These are phyloP conservation scores for Polypterus senegalus DNA, from an alignment of 2,113 vertebrate species.

Conservation along the genomic window DNA sequence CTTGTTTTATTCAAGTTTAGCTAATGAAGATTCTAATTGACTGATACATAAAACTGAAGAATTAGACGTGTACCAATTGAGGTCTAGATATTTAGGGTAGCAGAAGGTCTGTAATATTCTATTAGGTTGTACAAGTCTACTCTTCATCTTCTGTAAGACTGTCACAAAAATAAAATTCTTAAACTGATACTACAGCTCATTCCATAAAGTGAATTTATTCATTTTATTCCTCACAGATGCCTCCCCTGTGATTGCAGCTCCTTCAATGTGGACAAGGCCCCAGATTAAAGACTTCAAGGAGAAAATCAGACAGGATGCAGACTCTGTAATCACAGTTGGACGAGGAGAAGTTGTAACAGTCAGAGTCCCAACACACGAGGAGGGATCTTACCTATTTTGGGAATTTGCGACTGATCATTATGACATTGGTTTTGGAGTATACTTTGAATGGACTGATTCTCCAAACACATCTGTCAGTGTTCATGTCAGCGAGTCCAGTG, in stretches of 20 bases:
- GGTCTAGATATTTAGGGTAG: too few relatives aligned
- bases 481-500: conserved; percentile 95
- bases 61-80: too few relatives aligned
- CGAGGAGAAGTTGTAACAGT: conserved; percentile 96
- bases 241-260: conserved; percentile 82
- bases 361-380: conserved; percentile 89
- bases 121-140: too few relatives aligned
- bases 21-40: too few relatives aligned
- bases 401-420: conserved; percentile 98
- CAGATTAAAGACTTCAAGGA: conserved; percentile 98
- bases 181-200: too few relatives aligned
- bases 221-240: conserved; percentile 43
- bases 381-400: conserved; percentile 96
- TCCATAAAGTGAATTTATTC: too few relatives aligned
- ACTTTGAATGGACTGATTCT: conserved; percentile 97
- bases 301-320: conserved; percentile 92
- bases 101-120: too few relatives aligned
- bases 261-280: conserved; percentile 97
- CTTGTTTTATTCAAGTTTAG: too few relatives aligned
- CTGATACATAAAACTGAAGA: too few relatives aligned
- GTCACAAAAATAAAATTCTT: too few relatives aligned
- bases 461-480: conserved; percentile 89
- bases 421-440: conserved; percentile 96
- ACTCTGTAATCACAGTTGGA: conserved; percentile 94
- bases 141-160: too few relatives aligned